Evolutionary conservation across 2,888 invertebrate species (phyloP), one percentile per base, ranked within the genome.

Genomic region (Acleris cristana): DNA sequence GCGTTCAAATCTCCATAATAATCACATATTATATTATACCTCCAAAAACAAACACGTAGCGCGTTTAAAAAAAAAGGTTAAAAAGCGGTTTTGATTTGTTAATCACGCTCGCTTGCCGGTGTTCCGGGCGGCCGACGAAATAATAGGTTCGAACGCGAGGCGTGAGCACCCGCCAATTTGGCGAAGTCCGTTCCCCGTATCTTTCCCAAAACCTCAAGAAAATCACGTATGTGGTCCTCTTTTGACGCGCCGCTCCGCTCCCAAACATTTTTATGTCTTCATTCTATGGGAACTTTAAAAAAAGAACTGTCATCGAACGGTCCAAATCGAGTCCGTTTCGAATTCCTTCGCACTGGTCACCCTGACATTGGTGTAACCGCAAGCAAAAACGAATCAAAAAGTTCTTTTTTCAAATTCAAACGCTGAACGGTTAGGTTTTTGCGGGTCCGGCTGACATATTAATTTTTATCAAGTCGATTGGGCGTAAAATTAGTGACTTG

Each of bases 191-290:
- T 78, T 78, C 80, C 79, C 81, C 79, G 79, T 79, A 82, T 82
- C 83, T 82, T 80, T 81, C 80, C 76, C 79, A 76, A 48, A 48
- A 48, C n/a, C 48, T n/a, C 82, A 83, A 82, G 79, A 81, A 85
- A 83, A 88, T 89, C 86, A 86, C 86, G 86, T 82, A 89, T 90
- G 92, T 88, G 91, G 91, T 88, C 88, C 76, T 70, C 83, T 80
- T 90, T 91, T 88, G 90, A 89, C 83, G 83, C 83, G 84, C 91
- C 92, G 90, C 86, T 70, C 63, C 71, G 58, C 76, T 78, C 78
- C 80, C 82, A 83, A 83, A 88, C 87, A 90, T 88, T 88, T 90
- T 91, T 92, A 92, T 90, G 92, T 92, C 92, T 92, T 92, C 89
- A 92, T 92, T 83, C 84, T 82, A 87, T 87, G 90, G 87, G 90